Base-by-base conservation (phyloP, 2,888 invertebrate species). In the Cecidostiba fungosa region DNA sequence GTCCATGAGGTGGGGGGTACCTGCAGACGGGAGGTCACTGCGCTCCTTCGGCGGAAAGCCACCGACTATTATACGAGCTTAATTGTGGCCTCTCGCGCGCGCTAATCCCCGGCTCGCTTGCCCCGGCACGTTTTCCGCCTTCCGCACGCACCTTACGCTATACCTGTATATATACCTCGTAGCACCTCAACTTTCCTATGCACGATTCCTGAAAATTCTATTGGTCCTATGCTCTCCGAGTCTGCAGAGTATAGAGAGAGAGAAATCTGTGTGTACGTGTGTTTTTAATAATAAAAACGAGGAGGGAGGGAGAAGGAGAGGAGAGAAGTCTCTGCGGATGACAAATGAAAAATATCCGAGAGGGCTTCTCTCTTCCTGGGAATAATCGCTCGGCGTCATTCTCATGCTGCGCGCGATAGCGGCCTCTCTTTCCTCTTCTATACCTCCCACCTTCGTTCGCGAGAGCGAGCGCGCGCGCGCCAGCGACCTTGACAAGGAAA, bases 361-460 rank as follows among this genome's bases (percentile, higher is more conserved):
- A 59, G 54, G 59, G 70, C 54, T 50, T 47, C 73, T 77, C 77
- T 77, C 80, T 81, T 84, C 89, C 88, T 89, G 88, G 88, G 88
- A 89, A 89, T 89, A 88, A 89, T 89, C 86, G 85, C 79, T 86
- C 85, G 85, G 87, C 87, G 87, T 86, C 88, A 88, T 88, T 89
- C 89, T 88, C 89, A 89, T 88, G 88, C 86, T 70, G 39, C 36
- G 54, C 26, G 76, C 87, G 87, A 83, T 86, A 86, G 73, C 81
- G 86, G 85, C 39, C 86, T 84, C 77, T 84, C 80, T 86, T 87
- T 82, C 85, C 74, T 77, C 69, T 74, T 47, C 50, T 73, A 23
- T 66, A 50, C 39, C 79, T 50, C 59, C 50, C 54, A 69, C 77
- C 62, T 29, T 50, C 72, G 39, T 29, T 19, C 72, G 69, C 54